Percentiles rank a stretch among this genome's conserved stretches.
Conservation (phyloP, 1,140 invertebrate species). For the Drosophila tani region DNA sequence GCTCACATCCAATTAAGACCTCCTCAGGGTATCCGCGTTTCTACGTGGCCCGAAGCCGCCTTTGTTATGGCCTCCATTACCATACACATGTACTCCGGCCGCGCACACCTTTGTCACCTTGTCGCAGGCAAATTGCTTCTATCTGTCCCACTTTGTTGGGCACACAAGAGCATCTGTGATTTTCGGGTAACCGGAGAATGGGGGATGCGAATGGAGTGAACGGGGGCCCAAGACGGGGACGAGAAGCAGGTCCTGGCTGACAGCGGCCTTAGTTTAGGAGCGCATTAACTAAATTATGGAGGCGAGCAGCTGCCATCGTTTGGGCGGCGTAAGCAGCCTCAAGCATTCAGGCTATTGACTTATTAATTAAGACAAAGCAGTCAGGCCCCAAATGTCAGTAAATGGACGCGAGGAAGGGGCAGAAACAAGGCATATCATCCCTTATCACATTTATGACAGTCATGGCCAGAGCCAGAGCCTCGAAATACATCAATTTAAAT, state of each 20-base stretch:
- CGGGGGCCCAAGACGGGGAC: neutral
- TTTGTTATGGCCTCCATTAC: slow-evolving; percentile 35
- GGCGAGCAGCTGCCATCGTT: slow-evolving; percentile 34
- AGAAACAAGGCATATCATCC: slow-evolving; percentile 46
- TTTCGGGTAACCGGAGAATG: slow-evolving; percentile 1
- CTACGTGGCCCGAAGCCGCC: neutral
- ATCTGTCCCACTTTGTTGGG: slow-evolving; percentile 43
- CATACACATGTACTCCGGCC: slow-evolving; percentile 12
- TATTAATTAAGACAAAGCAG: slow-evolving; percentile 76
- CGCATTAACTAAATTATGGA: slow-evolving; percentile 53
- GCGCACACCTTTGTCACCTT: slow-evolving; percentile 44
- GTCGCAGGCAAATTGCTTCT: slow-evolving; percentile 57
- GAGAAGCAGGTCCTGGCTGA: neutral
- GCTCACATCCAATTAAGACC: slow-evolving; percentile 12
- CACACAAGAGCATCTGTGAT: slow-evolving; percentile 31
- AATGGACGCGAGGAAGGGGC: neutral
- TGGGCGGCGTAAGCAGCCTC: slow-evolving; percentile 34
- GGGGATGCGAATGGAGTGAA: neutral
- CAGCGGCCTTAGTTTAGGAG: slow-evolving; percentile 31
- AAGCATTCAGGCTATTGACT: slow-evolving; percentile 65
- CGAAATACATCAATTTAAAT: slow-evolving; percentile 74
- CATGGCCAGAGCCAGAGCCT: slow-evolving; percentile 42
- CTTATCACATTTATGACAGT: slow-evolving; percentile 80
- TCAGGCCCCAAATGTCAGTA: slow-evolving; percentile 28
- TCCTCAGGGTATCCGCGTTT: slow-evolving; percentile 10